Base-by-base conservation (phyloP, 2,113 vertebrate genomes). In the Ceyx margarethae region DNA sequence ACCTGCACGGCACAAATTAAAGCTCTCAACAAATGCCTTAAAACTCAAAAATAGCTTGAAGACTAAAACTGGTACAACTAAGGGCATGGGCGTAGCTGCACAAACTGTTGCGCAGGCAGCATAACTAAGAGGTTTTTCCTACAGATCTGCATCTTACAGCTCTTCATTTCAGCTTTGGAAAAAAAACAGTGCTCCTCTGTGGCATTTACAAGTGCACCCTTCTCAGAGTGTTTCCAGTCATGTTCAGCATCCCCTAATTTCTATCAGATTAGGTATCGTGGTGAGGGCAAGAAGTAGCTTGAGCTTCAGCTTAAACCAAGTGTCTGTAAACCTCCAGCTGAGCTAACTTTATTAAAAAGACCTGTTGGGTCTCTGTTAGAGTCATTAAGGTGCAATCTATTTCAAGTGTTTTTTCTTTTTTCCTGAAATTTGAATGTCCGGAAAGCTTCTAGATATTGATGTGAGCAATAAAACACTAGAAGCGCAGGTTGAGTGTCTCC, bases 221-320 rank as follows among this genome's bases (percentile, higher is more conserved):
- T 85, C 23, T 40, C 4, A 1, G 3, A 43, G 21, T 33, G 35
- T 75, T 64, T 75, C 16, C 15, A 60, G 25, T 65, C 19, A 14
- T 7, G 9, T 57, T 74, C 26, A 74, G 37, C n/a, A 46, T 7
- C 5, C 10, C 9, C 16, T 33, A 11, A 48, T 57, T 62, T 74
- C 18, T 7, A 11, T 35, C 20, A 26, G 12, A 12, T 10, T 18
- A 2, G 1, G 8, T 29, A 15, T 58, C 1, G 0, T 22, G 18
- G 9, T 25, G 29, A 86, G 77, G 26, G 28, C 25, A 64, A 56
- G 29, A 45, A 54, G 31, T 7, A 75, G 18, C 10, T 76, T 1
- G 8, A n/a, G 9, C 10, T 62, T 57, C 25, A 31, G 21, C n/a
- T 83, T 42, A 48, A 42, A 46, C 5, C 8, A 16, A 9, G 29